phyloP scores from a whole-genome alignment of 2,797 vertebrate genomes.

The Diplodus sargus region DNA sequence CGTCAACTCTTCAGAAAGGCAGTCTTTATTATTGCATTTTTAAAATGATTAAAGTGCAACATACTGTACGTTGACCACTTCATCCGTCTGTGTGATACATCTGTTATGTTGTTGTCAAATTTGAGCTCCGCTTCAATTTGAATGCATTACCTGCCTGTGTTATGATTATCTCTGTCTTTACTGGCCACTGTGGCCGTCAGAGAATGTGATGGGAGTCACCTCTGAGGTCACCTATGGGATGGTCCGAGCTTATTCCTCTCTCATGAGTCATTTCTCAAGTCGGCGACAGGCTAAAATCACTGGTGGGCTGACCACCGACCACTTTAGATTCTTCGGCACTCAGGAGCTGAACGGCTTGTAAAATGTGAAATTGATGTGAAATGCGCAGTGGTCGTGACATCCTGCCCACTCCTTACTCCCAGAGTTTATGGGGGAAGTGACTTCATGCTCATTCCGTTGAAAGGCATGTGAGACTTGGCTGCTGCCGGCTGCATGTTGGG shows the following conservation, averaged over 20 bases:
- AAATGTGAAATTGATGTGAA: slow-evolving; percentile 37
- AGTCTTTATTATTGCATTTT: background rate
- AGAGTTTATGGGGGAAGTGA: slow-evolving; percentile 81
- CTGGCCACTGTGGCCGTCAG: background rate
- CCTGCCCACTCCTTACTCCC: slow-evolving; percentile 19
- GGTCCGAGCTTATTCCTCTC: slow-evolving; percentile 9
- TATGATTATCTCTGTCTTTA: background rate
- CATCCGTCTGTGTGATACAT: background rate
- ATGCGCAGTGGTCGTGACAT: slow-evolving; percentile 32
- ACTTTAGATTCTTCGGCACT: slow-evolving; percentile 26
- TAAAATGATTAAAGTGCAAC: background rate
- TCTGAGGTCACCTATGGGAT: slow-evolving; percentile 24
- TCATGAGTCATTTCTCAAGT: slow-evolving; percentile 42
- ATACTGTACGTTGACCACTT: too few relatives aligned
- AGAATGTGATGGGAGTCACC: background rate
- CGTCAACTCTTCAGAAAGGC: background rate
- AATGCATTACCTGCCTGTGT: background rate
- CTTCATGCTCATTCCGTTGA: slow-evolving; percentile 78
- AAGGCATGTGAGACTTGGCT: slow-evolving; percentile 72
- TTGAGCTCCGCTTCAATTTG: background rate
- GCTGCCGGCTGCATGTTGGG: slow-evolving; percentile 67
- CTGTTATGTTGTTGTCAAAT: background rate
- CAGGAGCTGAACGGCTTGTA: slow-evolving; percentile 48
- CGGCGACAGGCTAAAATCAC: slow-evolving; percentile 8
- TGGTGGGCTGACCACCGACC: slow-evolving; percentile 39